phyloP scores from a whole-genome alignment of 2,113 vertebrate species.

The Indri indri region DNA sequence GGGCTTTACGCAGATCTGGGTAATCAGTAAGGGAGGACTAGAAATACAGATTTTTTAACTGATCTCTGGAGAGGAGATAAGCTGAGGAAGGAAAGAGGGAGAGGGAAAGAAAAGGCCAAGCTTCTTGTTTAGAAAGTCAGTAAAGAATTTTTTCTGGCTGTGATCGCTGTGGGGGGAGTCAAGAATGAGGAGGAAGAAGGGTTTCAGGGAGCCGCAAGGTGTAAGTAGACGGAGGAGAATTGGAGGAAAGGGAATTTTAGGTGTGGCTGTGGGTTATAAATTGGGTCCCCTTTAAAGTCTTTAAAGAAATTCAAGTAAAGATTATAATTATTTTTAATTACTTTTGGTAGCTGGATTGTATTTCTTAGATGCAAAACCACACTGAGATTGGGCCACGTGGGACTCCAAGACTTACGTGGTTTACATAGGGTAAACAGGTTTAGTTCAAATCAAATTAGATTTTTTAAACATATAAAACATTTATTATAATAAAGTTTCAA shows the following conservation, averaged over 20 bases:
- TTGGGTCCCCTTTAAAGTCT: background rate
- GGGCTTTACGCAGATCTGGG: background rate
- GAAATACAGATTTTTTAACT: background rate
- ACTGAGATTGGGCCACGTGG: background rate
- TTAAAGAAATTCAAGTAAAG: slow-evolving; percentile 39
- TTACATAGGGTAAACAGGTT: background rate
- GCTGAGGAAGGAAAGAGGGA: background rate
- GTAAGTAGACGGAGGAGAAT: background rate
- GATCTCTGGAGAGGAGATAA: background rate
- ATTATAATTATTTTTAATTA: slow-evolving; percentile 30
- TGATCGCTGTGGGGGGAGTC: background rate
- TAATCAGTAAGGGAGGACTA: background rate
- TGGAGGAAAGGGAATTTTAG: background rate
- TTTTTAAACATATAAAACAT: background rate
- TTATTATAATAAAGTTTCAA: slow-evolving; percentile 45
- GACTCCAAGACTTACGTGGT: background rate
- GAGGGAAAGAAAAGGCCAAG: background rate
- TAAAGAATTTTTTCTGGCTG: background rate
- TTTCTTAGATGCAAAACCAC: background rate
- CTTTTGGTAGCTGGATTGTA: slow-evolving; percentile 23
- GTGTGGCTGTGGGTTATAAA: background rate
- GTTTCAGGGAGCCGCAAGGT: background rate
- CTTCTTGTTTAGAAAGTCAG: background rate
- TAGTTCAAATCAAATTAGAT: background rate
- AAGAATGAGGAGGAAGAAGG: background rate